Evolutionary conservation across 2,113 vertebrate genomes (phyloP).

Genomic region (Lepus europaeus): DNA sequence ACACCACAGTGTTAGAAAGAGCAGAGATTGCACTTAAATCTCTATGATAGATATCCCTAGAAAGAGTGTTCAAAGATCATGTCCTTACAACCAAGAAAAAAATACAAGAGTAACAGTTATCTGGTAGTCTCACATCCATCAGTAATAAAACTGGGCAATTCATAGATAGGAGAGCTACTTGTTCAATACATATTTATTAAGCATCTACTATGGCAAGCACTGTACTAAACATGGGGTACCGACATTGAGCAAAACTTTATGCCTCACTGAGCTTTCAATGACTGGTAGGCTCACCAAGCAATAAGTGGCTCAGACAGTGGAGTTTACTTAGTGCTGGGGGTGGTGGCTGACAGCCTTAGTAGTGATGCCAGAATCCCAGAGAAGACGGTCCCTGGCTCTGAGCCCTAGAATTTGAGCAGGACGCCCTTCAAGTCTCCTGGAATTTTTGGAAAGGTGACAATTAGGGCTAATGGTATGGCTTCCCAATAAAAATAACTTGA

Average conservation of each 20-base stretch:
- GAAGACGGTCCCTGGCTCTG: neutral
- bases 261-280: neutral
- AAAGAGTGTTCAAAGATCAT: neutral
- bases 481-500: constrained; percentile 69
- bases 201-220: neutral
- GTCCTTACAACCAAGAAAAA: neutral
- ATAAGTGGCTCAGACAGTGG: neutral
- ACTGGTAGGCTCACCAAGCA: neutral
- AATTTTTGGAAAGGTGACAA: constrained; percentile 77
- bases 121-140: neutral
- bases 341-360: neutral
- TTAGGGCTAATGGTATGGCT: constrained; percentile 40
- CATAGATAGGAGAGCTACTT: neutral
- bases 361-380: neutral
- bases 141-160: neutral
- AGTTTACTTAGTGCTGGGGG: neutral
- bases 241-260: neutral
- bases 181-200: neutral
- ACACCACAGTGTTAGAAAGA: neutral
- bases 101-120: neutral
- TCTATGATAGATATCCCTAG: neutral
- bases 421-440: constrained; percentile 53
- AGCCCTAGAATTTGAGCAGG: constrained; percentile 62
- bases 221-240: neutral
- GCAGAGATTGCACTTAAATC: neutral